Conservation (phyloP, 64 coral and sea anemone species). For the Actinia equina region DNA sequence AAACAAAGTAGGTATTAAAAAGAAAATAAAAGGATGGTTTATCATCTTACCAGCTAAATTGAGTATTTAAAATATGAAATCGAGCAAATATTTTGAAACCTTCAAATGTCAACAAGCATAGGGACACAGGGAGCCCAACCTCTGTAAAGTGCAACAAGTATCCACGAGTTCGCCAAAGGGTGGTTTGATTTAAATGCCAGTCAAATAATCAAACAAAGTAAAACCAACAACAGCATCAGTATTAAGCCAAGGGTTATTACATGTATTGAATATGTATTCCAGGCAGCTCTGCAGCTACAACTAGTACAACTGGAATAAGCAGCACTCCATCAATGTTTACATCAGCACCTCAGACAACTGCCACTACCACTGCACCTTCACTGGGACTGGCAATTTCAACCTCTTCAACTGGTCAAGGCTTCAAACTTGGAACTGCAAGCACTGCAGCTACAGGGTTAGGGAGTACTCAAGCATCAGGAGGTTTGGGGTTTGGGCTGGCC, state of each 20-base stretch:
- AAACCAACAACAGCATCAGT: not conserved
- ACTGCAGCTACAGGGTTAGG: slow-evolving; percentile 40
- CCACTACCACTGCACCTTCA: not conserved
- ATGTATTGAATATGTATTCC: not conserved
- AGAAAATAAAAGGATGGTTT: too few species aligned
- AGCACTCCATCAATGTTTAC: not conserved
- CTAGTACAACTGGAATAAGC: not conserved
- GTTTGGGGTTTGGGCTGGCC: not conserved
- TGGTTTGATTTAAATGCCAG: too few species aligned
- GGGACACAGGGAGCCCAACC: too few species aligned
- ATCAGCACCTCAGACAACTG: not conserved
- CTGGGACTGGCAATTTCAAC: not conserved
- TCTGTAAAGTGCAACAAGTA: too few species aligned
- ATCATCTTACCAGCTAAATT: too few species aligned
- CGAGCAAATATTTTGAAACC: too few species aligned
- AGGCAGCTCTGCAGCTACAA: not conserved
- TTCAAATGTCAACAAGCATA: too few species aligned
- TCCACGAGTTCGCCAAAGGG: too few species aligned
- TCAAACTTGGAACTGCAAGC: slow-evolving; percentile 25
- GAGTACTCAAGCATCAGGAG: not conserved
- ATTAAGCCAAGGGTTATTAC: too few species aligned
- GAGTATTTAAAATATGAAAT: too few species aligned
- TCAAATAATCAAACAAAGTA: not conserved
- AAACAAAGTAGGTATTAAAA: too few species aligned
- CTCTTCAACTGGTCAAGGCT: slow-evolving; percentile 17